Percentiles rank a stretch among this genome's conserved stretches.
phyloP scores from a whole-genome alignment of 2,113 vertebrate species.

The Myotis brandtii region DNA sequence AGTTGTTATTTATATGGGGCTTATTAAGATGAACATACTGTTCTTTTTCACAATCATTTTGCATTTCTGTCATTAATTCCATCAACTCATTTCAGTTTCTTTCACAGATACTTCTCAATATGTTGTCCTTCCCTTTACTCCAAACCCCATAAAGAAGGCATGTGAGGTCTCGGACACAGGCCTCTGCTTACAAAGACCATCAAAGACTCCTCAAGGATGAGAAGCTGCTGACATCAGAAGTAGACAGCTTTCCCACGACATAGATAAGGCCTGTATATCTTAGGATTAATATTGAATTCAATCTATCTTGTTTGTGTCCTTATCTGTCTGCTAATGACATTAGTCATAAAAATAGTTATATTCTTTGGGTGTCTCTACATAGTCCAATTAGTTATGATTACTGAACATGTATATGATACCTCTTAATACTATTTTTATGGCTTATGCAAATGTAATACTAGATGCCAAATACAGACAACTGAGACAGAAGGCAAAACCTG shows the following conservation, averaged over 20 bases:
- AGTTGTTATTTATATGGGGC: constrained; percentile 61
- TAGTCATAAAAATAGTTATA: background rate
- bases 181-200: background rate
- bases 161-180: background rate
- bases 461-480: background rate
- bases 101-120: constrained; percentile 1
- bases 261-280: background rate
- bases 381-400: background rate
- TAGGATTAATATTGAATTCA: background rate
- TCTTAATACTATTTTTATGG: background rate
- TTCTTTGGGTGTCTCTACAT: background rate
- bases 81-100: constrained; percentile 23
- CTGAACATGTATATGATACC: background rate
- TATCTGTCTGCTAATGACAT: background rate
- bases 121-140: background rate
- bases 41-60: constrained; percentile 59
- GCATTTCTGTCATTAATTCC: constrained; percentile 51
- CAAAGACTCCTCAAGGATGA: background rate
- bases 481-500: background rate
- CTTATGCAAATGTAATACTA: background rate
- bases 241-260: background rate
- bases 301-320: background rate
- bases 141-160: background rate
- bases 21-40: constrained; percentile 65
- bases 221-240: background rate